phyloP scores from a whole-genome alignment of 1,140 invertebrate genomes.

The Nautilus pompilius region DNA sequence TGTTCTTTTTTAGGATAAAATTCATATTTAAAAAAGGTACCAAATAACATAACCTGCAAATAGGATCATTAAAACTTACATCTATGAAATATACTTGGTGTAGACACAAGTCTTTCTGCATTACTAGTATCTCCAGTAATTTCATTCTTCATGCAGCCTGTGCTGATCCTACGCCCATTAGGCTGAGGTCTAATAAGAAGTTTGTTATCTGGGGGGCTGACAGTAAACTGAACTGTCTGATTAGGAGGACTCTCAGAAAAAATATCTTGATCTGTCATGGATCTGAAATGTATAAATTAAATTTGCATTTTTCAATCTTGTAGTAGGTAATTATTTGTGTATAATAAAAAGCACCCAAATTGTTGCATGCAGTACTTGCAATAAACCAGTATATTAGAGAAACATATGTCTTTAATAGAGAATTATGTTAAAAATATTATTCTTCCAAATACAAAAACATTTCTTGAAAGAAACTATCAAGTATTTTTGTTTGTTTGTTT shows the following conservation, averaged over 20 bases:
- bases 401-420: too few relatives aligned
- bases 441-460: too few relatives aligned
- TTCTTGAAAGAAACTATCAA: too few relatives aligned
- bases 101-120: not conserved
- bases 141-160: constrained; percentile 51
- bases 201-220: constrained; percentile 9
- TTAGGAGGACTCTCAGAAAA: not conserved
- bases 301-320: too few relatives aligned
- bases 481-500: too few relatives aligned
- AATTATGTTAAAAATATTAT: too few relatives aligned
- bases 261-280: constrained; percentile 6
- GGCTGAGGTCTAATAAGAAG: constrained; percentile 8
- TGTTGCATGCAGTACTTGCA: too few relatives aligned
- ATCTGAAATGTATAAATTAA: too few relatives aligned
- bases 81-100: constrained; percentile 1
- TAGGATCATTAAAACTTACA: not conserved
- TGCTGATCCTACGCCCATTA: constrained; percentile 49
- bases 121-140: constrained; percentile 27
- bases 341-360: too few relatives aligned
- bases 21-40: not conserved
- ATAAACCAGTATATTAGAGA: too few relatives aligned
- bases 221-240: constrained; percentile 3
- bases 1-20: too few relatives aligned
- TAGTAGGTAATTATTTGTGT: too few relatives aligned
- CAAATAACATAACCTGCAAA: not conserved